Conservation (phyloP, 2,888 invertebrate species). For the Eristalis pertinax region DNA sequence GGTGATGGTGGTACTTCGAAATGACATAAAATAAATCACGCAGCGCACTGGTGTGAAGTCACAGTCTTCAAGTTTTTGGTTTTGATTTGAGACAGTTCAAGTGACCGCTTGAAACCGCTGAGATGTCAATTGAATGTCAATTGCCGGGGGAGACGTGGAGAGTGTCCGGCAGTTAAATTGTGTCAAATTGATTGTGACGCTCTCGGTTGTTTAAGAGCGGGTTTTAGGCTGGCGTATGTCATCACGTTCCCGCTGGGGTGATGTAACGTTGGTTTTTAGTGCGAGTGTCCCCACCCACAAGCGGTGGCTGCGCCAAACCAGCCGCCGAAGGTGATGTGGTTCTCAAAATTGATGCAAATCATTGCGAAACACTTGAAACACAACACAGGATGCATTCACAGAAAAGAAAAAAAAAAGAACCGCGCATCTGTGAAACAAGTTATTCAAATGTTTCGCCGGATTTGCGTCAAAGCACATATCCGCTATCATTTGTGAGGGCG, state of each 20-base stretch:
- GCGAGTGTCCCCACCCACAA: too few relatives aligned
- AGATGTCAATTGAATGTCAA: neutral
- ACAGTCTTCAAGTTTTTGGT: too few relatives aligned
- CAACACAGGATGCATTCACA: neutral
- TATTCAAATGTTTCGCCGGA: constrained; percentile 34
- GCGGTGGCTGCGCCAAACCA: too few relatives aligned
- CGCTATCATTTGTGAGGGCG: constrained; percentile 38
- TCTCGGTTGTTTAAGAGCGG: neutral
- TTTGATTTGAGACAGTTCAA: neutral
- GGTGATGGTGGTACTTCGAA: neutral
- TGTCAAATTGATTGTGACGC: neutral
- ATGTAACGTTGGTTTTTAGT: neutral
- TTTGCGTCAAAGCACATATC: constrained; percentile 48
- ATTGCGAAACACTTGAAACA: too few relatives aligned
- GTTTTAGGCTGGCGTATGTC: neutral
- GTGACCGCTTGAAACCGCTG: neutral
- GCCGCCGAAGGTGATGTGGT: too few relatives aligned
- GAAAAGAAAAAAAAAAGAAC: neutral
- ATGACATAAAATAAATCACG: neutral
- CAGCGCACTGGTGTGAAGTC: neutral
- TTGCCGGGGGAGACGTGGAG: neutral
- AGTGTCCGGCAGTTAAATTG: neutral
- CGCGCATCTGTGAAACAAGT: constrained; percentile 18
- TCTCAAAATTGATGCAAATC: too few relatives aligned
- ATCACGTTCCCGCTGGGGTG: neutral